Evolutionary conservation across 2,797 vertebrate species (phyloP).

Genomic region (Ispidina lecontei): DNA sequence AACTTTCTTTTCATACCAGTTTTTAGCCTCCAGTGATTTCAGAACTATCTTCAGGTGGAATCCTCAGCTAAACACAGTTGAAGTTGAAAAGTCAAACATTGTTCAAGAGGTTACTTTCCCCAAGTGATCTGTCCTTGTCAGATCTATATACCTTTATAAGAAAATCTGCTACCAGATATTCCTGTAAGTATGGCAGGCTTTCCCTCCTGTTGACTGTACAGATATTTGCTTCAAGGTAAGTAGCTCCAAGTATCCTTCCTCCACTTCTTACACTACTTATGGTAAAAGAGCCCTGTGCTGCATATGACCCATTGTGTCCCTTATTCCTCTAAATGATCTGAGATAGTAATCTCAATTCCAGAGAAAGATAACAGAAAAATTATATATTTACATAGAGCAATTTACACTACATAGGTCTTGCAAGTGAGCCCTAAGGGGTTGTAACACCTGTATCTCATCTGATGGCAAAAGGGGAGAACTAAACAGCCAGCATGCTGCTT

Average conservation of each 20-base stretch:
- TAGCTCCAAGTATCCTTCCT: neutral
- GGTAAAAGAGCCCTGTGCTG: neutral
- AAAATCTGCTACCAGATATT: slow-evolving; percentile 14
- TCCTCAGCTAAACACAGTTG: slow-evolving; percentile 36
- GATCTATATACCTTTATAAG: neutral
- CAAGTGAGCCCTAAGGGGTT: neutral
- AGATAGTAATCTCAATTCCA: neutral
- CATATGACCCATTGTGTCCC: neutral
- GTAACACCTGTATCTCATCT: neutral
- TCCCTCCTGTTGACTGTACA: neutral
- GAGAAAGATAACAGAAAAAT: neutral
- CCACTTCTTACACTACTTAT: neutral
- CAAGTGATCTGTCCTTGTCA: slow-evolving; percentile 32
- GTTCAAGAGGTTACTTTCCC: slow-evolving; percentile 30
- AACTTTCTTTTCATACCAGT: neutral
- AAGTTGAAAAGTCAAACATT: neutral
- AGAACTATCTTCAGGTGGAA: slow-evolving; percentile 40
- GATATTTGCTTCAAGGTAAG: neutral
- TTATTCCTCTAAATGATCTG: neutral
- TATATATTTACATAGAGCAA: neutral
- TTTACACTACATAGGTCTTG: neutral
- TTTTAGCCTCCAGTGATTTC: neutral
- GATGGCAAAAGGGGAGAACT: neutral
- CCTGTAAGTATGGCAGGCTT: neutral
- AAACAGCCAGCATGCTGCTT: neutral